These are phyloP conservation scores for Leptodirus hochenwartii DNA, from an alignment of 2,888 invertebrate genomes.

Conservation along the genomic window DNA sequence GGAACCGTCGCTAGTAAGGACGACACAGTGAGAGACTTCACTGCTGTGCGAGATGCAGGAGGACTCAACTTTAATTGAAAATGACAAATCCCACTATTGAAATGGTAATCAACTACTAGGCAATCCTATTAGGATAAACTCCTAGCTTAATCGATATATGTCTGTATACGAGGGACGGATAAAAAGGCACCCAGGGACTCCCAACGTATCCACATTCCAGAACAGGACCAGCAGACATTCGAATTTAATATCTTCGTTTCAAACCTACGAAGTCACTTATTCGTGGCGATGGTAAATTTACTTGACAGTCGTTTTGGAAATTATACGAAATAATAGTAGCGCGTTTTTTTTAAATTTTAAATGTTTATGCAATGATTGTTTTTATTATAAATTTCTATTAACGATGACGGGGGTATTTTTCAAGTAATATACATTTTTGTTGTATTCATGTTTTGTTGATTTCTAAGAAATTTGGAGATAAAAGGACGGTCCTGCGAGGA, in stretches of 20 bases:
- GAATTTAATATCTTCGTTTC: too few relatives aligned
- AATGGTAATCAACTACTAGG: slow-evolving; percentile 34
- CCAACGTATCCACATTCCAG: too few relatives aligned
- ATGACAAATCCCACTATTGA: slow-evolving; percentile 33
- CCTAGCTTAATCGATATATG: slow-evolving; percentile 26
- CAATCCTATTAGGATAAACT: slow-evolving; percentile 34
- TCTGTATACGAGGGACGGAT: not conserved
- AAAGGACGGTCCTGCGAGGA: not conserved
- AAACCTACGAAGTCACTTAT: not conserved
- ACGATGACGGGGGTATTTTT: too few relatives aligned
- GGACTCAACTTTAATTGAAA: slow-evolving; percentile 34
- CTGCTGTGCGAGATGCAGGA: slow-evolving; percentile 27
- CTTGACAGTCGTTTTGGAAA: not conserved
- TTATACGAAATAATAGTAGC: not conserved
- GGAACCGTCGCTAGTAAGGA: too few relatives aligned
- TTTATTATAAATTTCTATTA: too few relatives aligned
- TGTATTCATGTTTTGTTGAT: not conserved
- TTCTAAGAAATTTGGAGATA: not conserved
- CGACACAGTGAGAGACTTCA: too few relatives aligned
- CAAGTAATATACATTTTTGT: slow-evolving; percentile 1
- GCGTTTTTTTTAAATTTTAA: not conserved
- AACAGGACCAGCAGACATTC: too few relatives aligned
- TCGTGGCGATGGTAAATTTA: too few relatives aligned
- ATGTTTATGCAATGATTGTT: not conserved
- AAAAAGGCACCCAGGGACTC: too few relatives aligned